A percentile compares a stretch with the other conserved stretches of the same genome.
These are phyloP conservation scores for Xenotilapia caudafasciata DNA, from an alignment of 2,113 vertebrate genomes.

Conservation along the genomic window DNA sequence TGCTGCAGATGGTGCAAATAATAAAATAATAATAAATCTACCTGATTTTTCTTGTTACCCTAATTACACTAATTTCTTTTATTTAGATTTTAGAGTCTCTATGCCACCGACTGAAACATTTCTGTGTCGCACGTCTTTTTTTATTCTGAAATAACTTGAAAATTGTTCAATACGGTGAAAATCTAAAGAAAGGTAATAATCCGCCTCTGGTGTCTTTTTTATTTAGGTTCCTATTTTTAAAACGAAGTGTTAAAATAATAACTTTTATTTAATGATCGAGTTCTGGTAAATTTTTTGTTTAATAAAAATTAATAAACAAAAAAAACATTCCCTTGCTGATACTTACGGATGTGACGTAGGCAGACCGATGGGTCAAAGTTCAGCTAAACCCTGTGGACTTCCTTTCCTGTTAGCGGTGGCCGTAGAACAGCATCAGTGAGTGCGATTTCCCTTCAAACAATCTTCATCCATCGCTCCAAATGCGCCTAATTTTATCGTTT, in stretches of 20 bases:
- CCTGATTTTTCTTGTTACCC: neutral
- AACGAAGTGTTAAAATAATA: neutral
- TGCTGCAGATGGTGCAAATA: neutral
- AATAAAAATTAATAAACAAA: neutral
- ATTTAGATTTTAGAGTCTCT: neutral
- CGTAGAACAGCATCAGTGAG: constrained; percentile 71
- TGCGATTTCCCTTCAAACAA: constrained; percentile 35
- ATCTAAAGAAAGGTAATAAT: rapidly evolving
- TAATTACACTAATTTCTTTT: rapidly evolving
- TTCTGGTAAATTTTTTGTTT: neutral
- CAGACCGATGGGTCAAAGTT: constrained; percentile 52
- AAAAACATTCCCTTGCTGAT: rapidly evolving
- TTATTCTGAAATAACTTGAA: neutral
- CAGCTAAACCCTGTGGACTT: constrained; percentile 37
- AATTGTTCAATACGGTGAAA: rapidly evolving
- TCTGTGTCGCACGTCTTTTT: neutral
- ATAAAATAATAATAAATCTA: neutral
- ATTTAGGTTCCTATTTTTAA: neutral
- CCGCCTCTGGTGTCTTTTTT: neutral
- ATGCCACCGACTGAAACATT: neutral
- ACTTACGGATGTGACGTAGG: constrained; percentile 51
- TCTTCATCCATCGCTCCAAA: constrained; percentile 61
- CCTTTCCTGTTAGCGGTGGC: constrained; percentile 74
- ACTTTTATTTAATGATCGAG: neutral
- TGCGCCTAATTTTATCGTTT: rapidly evolving